phyloP scores from a whole-genome alignment of 2,113 vertebrate species.

The Glaucidium brasilianum region DNA sequence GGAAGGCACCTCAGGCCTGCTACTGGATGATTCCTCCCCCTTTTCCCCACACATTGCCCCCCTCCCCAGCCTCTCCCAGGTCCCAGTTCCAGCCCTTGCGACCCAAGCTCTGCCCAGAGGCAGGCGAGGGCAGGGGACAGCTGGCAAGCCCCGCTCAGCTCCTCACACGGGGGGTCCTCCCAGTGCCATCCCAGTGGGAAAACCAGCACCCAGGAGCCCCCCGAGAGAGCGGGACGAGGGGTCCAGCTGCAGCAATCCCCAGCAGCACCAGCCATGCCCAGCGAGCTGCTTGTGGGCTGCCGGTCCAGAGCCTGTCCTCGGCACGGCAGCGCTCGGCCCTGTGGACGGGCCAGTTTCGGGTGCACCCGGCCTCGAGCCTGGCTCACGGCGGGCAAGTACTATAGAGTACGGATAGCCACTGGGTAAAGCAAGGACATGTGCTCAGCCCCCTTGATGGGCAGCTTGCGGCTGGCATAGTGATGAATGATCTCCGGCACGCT shows the following conservation, averaged over 20 bases:
- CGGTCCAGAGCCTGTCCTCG: background rate
- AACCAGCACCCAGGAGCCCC: background rate
- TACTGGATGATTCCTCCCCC: background rate
- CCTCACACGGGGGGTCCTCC: background rate
- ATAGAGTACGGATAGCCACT: constrained; percentile 93
- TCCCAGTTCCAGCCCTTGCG: background rate
- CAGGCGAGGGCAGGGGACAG: background rate
- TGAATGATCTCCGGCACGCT: constrained; percentile 96
- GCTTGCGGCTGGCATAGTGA: constrained; percentile 95
- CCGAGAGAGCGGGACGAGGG: background rate
- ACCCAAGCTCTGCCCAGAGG: background rate
- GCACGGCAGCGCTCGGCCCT: background rate
- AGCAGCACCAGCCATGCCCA: background rate
- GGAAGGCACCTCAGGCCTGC: background rate
- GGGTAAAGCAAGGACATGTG: constrained; percentile 99
- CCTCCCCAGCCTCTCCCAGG: background rate
- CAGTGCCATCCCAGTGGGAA: background rate
- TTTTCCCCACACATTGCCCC: background rate
- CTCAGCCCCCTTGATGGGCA: constrained; percentile 97
- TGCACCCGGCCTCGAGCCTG: background rate
- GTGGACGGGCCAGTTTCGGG: background rate
- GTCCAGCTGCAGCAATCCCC: background rate
- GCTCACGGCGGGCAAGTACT: constrained; percentile 39
- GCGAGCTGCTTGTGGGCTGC: background rate
- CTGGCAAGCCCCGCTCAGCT: background rate